Evolutionary conservation across 2,113 vertebrate genomes (phyloP).

Genomic region (Caracal caracal): DNA sequence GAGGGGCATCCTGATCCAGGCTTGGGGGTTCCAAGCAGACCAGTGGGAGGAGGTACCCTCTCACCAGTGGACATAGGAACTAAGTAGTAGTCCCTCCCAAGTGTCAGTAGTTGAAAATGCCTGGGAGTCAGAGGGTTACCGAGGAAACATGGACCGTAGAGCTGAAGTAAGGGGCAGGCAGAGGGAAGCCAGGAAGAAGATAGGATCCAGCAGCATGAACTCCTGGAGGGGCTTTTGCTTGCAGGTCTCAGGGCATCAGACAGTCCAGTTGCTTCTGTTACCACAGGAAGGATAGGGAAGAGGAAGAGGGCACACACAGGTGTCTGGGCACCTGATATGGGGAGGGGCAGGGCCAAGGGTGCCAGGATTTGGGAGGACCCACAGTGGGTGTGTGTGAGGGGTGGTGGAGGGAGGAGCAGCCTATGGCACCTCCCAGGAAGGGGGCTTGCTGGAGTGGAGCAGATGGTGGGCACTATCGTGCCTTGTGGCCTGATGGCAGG

Average conservation of each 20-base stretch:
- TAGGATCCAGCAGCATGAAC: not conserved
- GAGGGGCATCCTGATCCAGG: not conserved
- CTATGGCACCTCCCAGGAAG: not conserved
- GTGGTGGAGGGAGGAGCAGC: not conserved
- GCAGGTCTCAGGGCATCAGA: not conserved
- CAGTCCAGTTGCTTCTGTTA: not conserved
- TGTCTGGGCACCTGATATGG: not conserved
- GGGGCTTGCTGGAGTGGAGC: not conserved
- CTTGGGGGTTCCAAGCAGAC: not conserved
- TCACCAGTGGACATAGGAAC: not conserved
- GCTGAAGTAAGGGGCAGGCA: not conserved
- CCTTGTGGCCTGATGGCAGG: not conserved
- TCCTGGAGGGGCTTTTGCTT: not conserved
- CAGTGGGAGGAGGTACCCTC: not conserved
- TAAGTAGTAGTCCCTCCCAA: not conserved
- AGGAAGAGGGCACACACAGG: not conserved
- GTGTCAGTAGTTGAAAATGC: slow-evolving; percentile 16
- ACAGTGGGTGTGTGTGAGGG: slow-evolving; percentile 43
- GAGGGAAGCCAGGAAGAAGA: not conserved
- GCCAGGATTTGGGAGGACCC: not conserved
- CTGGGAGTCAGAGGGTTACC: not conserved
- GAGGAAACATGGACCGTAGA: not conserved
- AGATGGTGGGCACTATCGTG: not conserved
- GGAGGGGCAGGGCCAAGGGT: not conserved
- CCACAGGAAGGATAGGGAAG: not conserved